phyloP scores from a whole-genome alignment of 2,888 invertebrate species.

The Cordilura impudica region DNA sequence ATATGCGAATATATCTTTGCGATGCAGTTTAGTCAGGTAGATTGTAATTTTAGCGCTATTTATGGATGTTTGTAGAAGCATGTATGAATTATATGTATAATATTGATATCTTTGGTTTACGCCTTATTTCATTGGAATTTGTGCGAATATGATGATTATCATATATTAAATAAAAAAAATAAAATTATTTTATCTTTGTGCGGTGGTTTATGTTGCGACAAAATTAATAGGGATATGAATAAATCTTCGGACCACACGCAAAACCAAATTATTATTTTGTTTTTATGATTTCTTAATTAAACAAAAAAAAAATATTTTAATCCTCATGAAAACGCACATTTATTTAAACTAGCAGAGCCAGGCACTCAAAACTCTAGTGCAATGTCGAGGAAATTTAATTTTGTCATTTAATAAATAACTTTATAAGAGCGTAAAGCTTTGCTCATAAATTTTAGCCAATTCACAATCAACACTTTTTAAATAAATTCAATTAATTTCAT shows the following conservation, averaged over 20 bases:
- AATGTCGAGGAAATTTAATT: too few species aligned
- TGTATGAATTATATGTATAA: too few species aligned
- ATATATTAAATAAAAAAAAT: background rate
- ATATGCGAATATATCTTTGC: background rate
- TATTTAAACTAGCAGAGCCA: too few species aligned
- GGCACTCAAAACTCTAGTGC: background rate
- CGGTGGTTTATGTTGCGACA: background rate
- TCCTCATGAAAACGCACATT: constrained; percentile 40
- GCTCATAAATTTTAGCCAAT: too few species aligned
- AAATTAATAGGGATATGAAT: background rate
- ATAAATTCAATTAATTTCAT: background rate
- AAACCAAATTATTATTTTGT: too few species aligned
- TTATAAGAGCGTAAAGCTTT: too few species aligned
- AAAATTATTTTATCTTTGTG: background rate
- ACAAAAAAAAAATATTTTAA: constrained; percentile 18
- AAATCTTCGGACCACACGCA: background rate
- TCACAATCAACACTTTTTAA: background rate
- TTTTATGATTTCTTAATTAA: constrained; percentile 52
- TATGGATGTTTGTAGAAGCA: too few species aligned
- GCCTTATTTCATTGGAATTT: background rate
- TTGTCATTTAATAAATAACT: too few species aligned
- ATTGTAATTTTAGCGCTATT: background rate
- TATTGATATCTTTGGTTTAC: background rate
- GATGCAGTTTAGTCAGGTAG: background rate
- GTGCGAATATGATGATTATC: background rate